Evolutionary conservation across 1,140 invertebrate species (phyloP).

Genomic region (Aphaenogaster floridana): DNA sequence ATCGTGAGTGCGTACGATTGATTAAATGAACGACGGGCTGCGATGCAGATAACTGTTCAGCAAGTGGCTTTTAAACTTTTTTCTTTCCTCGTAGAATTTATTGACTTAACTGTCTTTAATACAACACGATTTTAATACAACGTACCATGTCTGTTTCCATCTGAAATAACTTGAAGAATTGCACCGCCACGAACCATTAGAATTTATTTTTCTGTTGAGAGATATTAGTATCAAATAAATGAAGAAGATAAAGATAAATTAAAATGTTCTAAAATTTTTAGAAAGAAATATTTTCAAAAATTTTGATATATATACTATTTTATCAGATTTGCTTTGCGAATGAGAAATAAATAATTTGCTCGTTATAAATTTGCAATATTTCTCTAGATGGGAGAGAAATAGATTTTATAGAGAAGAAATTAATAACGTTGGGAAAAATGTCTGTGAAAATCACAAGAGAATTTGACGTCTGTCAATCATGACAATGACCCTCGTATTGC

Average conservation of each 20-base stretch:
- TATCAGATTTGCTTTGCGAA: not conserved
- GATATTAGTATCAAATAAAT: constrained; percentile 20
- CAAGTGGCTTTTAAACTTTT: constrained; percentile 36
- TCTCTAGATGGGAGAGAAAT: not conserved
- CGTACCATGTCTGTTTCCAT: not conserved
- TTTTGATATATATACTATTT: not conserved
- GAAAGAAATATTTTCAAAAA: not conserved
- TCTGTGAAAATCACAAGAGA: not conserved
- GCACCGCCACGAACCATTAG: not conserved
- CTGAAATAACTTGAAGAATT: not conserved
- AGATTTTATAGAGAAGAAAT: not conserved
- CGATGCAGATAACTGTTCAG: constrained; percentile 7
- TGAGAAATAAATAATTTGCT: not conserved
- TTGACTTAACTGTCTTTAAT: constrained; percentile 8
- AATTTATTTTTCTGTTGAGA: not conserved
- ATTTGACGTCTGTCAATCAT: not conserved
- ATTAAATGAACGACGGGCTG: constrained; percentile 43
- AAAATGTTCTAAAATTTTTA: not conserved
- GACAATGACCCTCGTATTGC: not conserved
- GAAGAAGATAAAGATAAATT: not conserved
- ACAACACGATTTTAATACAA: not conserved
- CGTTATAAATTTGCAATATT: not conserved
- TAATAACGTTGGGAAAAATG: not conserved
- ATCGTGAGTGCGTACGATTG: constrained; percentile 54
- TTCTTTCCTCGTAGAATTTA: not conserved